Percentiles rank a stretch among this genome's conserved stretches.
Conservation (phyloP, 2,888 invertebrate genomes). For the Pheosia gnoma region DNA sequence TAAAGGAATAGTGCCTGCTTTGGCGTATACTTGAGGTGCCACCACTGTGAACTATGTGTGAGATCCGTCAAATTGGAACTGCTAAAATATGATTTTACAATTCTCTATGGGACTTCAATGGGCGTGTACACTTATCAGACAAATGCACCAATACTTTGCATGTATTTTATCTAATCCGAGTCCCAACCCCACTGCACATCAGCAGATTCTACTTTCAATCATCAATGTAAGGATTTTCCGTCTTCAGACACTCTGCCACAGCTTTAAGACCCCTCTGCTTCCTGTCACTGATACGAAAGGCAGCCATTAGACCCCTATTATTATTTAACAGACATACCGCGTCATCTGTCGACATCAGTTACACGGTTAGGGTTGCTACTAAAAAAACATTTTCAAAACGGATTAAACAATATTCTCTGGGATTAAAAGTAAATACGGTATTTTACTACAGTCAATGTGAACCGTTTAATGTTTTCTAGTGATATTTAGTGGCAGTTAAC, state of each 20-base stretch:
- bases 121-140: too few relatives aligned
- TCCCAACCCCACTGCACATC: not conserved
- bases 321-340: slow-evolving; percentile 27
- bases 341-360: slow-evolving; percentile 29
- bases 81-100: too few relatives aligned
- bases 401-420: not conserved
- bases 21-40: not conserved
- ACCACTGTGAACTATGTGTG: not conserved
- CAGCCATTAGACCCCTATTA: slow-evolving; percentile 28
- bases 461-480: too few relatives aligned
- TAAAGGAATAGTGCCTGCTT: slow-evolving; percentile 1
- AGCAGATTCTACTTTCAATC: not conserved
- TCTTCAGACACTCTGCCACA: not conserved
- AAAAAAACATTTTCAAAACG: not conserved
- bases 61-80: too few relatives aligned
- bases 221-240: not conserved
- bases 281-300: not conserved
- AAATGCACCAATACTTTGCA: not conserved
- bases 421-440: too few relatives aligned
- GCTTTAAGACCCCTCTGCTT: not conserved
- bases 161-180: too few relatives aligned
- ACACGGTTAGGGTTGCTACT: not conserved
- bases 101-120: too few relatives aligned
- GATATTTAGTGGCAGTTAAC: too few relatives aligned
- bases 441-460: too few relatives aligned